A percentile compares a stretch with the other conserved stretches of the same genome.
Evolutionary conservation across 2,113 vertebrate species (phyloP).

Genomic region (Numida meleagris): DNA sequence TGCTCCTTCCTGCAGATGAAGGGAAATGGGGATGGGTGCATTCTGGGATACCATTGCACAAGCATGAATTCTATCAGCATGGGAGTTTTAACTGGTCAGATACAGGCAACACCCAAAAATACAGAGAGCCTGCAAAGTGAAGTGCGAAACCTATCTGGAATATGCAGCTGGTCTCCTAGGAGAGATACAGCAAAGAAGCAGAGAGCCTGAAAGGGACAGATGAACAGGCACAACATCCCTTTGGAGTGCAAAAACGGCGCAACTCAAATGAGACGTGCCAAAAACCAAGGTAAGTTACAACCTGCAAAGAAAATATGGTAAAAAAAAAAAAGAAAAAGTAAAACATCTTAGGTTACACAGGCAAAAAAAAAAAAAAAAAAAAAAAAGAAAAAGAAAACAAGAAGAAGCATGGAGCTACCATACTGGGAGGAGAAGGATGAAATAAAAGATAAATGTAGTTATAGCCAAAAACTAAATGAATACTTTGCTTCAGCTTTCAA

Average conservation of each 20-base stretch:
- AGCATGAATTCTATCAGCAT: background rate
- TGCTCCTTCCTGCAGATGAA: background rate
- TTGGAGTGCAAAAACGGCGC: background rate
- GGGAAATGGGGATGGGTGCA: background rate
- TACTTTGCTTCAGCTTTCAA: slow-evolving; percentile 10
- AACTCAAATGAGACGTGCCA: background rate
- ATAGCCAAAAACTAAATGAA: background rate
- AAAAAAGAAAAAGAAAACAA: background rate
- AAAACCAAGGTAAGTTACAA: background rate
- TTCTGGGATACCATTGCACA: background rate
- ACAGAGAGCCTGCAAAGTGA: background rate
- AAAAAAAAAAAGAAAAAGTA: background rate
- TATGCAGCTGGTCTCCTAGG: background rate
- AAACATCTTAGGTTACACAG: background rate
- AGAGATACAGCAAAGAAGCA: background rate
- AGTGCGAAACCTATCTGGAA: background rate
- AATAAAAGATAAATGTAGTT: background rate
- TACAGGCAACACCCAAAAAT: background rate
- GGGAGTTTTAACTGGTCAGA: background rate
- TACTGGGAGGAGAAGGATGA: background rate
- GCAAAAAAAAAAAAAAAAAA: background rate
- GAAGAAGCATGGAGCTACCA: background rate
- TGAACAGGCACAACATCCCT: background rate
- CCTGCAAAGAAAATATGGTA: background rate
- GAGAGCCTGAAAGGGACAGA: background rate